Evolutionary conservation across 2,113 vertebrate species (phyloP).

Genomic region (Otis tarda): DNA sequence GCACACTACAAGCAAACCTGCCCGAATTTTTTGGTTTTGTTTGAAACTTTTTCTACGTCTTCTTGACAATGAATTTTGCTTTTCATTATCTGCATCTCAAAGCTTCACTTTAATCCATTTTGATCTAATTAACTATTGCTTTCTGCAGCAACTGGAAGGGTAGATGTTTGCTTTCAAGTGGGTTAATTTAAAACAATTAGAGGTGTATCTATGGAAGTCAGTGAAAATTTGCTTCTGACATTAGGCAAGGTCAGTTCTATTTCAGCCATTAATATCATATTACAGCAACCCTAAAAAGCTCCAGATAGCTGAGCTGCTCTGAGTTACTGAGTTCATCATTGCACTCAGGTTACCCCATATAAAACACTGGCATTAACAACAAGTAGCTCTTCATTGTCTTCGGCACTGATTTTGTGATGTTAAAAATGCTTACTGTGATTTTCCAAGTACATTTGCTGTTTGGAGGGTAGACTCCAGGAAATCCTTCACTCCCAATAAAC

Average conservation of each 20-base stretch:
- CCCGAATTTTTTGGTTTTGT: neutral
- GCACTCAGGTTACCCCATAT: neutral
- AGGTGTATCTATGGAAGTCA: neutral
- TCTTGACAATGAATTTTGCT: neutral
- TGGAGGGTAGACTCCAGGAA: slow-evolving; percentile 96
- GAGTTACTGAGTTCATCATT: slow-evolving; percentile 8
- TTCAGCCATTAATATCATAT: neutral
- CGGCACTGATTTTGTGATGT: slow-evolving; percentile 27
- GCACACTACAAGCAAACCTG: neutral
- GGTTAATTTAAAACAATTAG: neutral
- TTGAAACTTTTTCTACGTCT: neutral
- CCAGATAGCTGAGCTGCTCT: neutral
- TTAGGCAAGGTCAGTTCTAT: neutral
- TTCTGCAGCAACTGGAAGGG: neutral
- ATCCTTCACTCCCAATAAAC: slow-evolving; percentile 96
- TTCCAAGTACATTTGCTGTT: slow-evolving; percentile 99
- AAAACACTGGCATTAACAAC: neutral
- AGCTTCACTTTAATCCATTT: neutral
- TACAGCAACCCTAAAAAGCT: neutral
- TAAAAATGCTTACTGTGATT: slow-evolving; percentile 90
- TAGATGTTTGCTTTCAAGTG: neutral
- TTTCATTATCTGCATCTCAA: neutral
- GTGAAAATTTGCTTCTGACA: neutral
- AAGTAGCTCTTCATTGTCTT: neutral
- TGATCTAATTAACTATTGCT: neutral